Evolutionary conservation across 2,888 invertebrate genomes (phyloP).

Genomic region (Lagria hirta): DNA sequence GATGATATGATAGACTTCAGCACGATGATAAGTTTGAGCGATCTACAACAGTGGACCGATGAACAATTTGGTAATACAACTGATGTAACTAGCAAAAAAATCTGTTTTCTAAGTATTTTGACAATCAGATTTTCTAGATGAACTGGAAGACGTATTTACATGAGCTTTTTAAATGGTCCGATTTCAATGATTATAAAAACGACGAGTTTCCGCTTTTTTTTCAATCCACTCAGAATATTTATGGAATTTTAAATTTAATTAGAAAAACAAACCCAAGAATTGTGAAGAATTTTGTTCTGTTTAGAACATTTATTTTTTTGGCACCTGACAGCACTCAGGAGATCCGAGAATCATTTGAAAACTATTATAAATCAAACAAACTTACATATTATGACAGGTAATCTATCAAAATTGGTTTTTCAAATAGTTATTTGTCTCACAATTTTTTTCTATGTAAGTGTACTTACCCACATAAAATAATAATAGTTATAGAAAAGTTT

Average conservation of each 20-base stretch:
- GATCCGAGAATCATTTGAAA: slow-evolving; percentile 42
- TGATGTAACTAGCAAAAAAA: slow-evolving; percentile 26
- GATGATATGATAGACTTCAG: neutral
- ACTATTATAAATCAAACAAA: slow-evolving; percentile 39
- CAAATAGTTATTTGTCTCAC: too few relatives aligned
- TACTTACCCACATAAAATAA: too few relatives aligned
- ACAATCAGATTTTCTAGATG: slow-evolving; percentile 38
- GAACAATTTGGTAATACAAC: slow-evolving; percentile 34
- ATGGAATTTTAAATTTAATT: slow-evolving; percentile 46
- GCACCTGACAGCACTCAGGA: slow-evolving; percentile 47
- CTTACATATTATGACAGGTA: slow-evolving; percentile 40
- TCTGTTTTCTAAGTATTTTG: neutral
- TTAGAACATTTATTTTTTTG: slow-evolving; percentile 46
- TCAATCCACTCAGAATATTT: too few relatives aligned
- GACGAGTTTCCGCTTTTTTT: slow-evolving; percentile 38
- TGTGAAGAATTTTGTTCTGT: slow-evolving; percentile 48
- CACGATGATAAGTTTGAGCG: slow-evolving; percentile 12
- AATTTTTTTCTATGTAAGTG: too few relatives aligned
- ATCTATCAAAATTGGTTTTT: neutral
- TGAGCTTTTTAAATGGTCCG: slow-evolving; percentile 40
- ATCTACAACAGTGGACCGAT: slow-evolving; percentile 39
- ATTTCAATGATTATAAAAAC: slow-evolving; percentile 39
- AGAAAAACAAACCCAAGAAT: slow-evolving; percentile 39
- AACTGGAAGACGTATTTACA: slow-evolving; percentile 50
- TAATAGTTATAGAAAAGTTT: too few relatives aligned